Conservation (phyloP, 2,888 invertebrate species). For the Podotricha telesiphe region DNA sequence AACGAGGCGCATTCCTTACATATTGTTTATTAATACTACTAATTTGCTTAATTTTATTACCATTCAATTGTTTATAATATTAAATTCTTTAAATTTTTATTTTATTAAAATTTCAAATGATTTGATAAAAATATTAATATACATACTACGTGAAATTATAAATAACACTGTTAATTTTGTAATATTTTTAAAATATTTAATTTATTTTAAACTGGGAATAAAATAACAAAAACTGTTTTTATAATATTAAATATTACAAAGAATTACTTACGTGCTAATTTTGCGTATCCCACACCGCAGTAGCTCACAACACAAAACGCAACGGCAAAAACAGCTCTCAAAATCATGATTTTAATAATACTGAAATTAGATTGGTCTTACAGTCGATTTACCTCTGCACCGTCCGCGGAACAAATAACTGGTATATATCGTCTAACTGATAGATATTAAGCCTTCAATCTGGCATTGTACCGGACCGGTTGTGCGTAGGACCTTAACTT, state of each 20-base stretch:
- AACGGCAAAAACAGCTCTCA: slow-evolving; percentile 51
- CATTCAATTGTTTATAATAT: no score
- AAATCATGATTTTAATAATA: slow-evolving; percentile 55
- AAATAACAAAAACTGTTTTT: no score
- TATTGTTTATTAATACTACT: no score
- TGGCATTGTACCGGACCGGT: slow-evolving; percentile 54
- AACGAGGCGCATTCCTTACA: no score
- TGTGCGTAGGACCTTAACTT: slow-evolving; percentile 37
- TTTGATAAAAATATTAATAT: no score
- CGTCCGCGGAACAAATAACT: slow-evolving; percentile 53
- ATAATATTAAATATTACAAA: background rate
- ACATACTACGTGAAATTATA: no score
- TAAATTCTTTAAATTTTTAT: no score
- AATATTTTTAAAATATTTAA: no score
- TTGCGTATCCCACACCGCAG: slow-evolving; percentile 56
- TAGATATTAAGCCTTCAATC: slow-evolving; percentile 62
- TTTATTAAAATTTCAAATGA: no score
- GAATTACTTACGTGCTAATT: slow-evolving; percentile 65
- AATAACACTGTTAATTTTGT: no score
- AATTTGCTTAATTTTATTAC: no score
- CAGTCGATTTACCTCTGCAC: slow-evolving; percentile 57
- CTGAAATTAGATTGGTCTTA: slow-evolving; percentile 50
- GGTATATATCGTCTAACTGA: slow-evolving; percentile 68
- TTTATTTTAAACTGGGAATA: no score
- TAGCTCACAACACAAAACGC: slow-evolving; percentile 53